phyloP scores from a whole-genome alignment of 2,888 invertebrate genomes.

The Acanthosoma haemorrhoidale region DNA sequence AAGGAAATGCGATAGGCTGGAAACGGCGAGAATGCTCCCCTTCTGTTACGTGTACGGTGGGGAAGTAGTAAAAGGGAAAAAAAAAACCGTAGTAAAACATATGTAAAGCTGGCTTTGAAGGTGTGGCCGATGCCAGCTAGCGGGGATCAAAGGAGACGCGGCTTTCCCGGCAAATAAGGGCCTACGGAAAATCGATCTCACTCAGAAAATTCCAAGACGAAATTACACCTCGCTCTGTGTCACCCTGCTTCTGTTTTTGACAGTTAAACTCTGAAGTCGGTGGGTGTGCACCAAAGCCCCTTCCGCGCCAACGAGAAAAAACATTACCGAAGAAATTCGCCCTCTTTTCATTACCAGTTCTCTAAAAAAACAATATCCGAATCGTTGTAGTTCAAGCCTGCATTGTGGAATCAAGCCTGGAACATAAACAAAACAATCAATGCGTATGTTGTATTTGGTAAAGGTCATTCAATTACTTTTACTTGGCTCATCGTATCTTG shows the following conservation, averaged over 20 bases:
- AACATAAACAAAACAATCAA: too few species aligned
- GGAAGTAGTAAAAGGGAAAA: neutral
- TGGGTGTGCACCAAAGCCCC: too few species aligned
- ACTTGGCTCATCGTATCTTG: too few species aligned
- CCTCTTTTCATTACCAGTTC: too few species aligned
- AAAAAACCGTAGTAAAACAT: neutral
- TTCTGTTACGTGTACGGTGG: neutral
- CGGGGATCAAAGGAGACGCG: constrained; percentile 1
- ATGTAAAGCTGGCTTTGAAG: constrained; percentile 10
- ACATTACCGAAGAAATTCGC: too few species aligned
- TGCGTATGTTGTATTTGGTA: too few species aligned
- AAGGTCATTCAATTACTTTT: too few species aligned
- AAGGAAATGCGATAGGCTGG: constrained; percentile 6
- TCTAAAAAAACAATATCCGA: too few species aligned
- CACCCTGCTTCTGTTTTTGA: constrained; percentile 13
- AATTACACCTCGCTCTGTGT: neutral
- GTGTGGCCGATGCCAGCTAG: neutral
- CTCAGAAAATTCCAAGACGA: constrained; percentile 13
- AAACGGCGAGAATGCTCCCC: constrained; percentile 2
- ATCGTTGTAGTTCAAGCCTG: too few species aligned
- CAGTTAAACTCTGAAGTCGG: constrained; percentile 1
- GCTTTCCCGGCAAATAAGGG: neutral
- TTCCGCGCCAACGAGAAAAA: too few species aligned
- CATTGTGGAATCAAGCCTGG: too few species aligned
- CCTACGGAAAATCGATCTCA: constrained; percentile 2